Evolutionary conservation across 2,797 vertebrate genomes (phyloP).

Genomic region (Macroramphosus scolopax): DNA sequence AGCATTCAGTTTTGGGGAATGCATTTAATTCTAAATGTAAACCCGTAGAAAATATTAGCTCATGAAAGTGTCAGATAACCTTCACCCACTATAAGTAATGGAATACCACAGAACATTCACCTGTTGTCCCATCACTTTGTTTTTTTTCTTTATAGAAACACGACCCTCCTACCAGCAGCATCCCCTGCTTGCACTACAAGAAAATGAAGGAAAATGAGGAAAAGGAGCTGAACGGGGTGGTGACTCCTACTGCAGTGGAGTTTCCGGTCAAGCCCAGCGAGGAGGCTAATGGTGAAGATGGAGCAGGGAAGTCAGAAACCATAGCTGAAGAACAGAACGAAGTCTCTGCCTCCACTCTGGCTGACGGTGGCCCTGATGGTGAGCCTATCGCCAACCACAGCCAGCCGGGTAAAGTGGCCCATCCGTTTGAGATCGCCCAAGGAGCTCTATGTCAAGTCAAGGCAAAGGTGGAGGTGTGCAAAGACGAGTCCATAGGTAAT

Average conservation of each 20-base stretch:
- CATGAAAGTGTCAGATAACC: no score
- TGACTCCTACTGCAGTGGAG: conserved; percentile 73
- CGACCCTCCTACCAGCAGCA: conserved; percentile 95
- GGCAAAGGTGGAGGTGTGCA: conserved; percentile 99
- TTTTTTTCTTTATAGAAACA: conserved; percentile 86
- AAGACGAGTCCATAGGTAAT: conserved; percentile 97
- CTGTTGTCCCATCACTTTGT: no score
- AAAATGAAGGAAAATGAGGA: conserved; percentile 97
- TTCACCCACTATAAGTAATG: no score
- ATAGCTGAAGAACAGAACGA: conserved; percentile 67
- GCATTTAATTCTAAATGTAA: no score
- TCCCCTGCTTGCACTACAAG: conserved; percentile 98
- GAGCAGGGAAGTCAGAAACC: conserved; percentile 73
- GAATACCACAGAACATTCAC: no score
- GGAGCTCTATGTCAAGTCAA: conserved; percentile 95
- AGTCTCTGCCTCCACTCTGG: conserved; percentile 18
- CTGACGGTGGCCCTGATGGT: conserved; percentile 10
- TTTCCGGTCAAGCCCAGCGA: conserved; percentile 75
- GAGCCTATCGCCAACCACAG: conserved; percentile 49
- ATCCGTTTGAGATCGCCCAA: conserved; percentile 79
- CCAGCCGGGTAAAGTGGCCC: conserved; percentile 71
- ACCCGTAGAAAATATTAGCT: no score
- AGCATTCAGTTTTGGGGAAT: no score
- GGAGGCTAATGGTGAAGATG: conserved; percentile 58
- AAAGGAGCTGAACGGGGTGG: conserved; percentile 86